A percentile compares a stretch with the other conserved stretches of the same genome.
Evolutionary conservation across 2,888 invertebrate genomes (phyloP).

Genomic region (Priocnemis perturbator): DNA sequence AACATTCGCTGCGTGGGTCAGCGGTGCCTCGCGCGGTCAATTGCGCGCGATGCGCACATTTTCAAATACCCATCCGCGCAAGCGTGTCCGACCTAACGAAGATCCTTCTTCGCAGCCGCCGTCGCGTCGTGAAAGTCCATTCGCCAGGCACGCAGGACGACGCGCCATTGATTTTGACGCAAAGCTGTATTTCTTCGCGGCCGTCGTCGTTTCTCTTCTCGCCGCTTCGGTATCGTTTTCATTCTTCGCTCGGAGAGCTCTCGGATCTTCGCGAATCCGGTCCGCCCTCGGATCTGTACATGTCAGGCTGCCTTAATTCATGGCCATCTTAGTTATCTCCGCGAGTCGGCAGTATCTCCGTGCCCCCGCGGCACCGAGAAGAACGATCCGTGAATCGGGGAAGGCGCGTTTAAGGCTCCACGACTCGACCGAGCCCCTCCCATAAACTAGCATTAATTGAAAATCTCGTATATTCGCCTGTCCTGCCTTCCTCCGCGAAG

Average conservation of each 20-base stretch:
- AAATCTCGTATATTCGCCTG: conserved; percentile 43
- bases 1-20: no score
- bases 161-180: no score
- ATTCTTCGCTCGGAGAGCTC: conserved; percentile 25
- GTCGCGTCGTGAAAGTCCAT: no score
- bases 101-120: no score
- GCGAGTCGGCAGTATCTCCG: conserved; percentile 37
- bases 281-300: conserved; percentile 44
- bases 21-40: no score
- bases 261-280: conserved; percentile 34
- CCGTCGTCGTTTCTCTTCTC: conserved; percentile 16
- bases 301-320: conserved; percentile 53
- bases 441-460: conserved; percentile 55
- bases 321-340: conserved; percentile 54
- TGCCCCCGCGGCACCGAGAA: conserved; percentile 27
- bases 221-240: conserved; percentile 26
- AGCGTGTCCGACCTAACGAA: no score
- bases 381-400: conserved; percentile 30
- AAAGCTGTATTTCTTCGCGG: conserved; percentile 40
- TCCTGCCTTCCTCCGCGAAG: background rate
- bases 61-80: no score
- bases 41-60: no score
- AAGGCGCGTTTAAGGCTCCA: conserved; percentile 29
- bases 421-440: conserved; percentile 18
- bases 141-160: no score